Conservation (phyloP, 2,113 vertebrate genomes). For the Prunella himalayana region DNA sequence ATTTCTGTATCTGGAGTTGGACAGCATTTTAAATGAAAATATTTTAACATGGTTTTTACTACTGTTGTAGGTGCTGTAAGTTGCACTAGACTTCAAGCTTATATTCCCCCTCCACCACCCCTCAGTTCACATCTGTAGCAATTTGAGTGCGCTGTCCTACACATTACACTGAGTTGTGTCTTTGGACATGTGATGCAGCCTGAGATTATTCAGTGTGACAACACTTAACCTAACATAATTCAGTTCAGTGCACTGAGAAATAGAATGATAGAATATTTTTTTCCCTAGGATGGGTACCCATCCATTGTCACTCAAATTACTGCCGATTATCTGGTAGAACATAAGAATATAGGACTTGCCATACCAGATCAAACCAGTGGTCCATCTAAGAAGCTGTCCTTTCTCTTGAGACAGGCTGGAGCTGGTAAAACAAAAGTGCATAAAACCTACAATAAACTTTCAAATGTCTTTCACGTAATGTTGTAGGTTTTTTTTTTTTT, state of each 20-base stretch:
- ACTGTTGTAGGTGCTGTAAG: neutral
- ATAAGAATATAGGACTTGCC: slow-evolving; percentile 30
- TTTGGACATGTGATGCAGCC: slow-evolving; percentile 9
- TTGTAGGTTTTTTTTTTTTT: neutral
- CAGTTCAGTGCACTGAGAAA: slow-evolving; percentile 50
- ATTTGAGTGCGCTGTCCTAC: neutral
- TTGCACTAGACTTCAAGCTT: neutral
- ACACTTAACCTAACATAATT: slow-evolving; percentile 55
- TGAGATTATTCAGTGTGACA: slow-evolving; percentile 58
- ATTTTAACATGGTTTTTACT: neutral
- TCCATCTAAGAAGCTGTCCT: neutral
- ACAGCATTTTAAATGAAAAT: neutral
- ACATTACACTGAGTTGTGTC: neutral
- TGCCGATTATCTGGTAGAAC: neutral
- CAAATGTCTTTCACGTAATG: neutral
- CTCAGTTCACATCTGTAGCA: neutral
- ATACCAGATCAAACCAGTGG: neutral
- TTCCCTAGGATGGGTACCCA: slow-evolving; percentile 1
- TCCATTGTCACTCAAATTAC: slow-evolving; percentile 39
- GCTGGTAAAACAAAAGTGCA: neutral
- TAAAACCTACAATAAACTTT: neutral
- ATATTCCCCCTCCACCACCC: neutral
- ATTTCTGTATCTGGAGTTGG: neutral
- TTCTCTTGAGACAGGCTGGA: neutral
- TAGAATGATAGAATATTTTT: slow-evolving; percentile 11